phyloP scores from a whole-genome alignment of 2,797 vertebrate species.

The Galago senegalensis region DNA sequence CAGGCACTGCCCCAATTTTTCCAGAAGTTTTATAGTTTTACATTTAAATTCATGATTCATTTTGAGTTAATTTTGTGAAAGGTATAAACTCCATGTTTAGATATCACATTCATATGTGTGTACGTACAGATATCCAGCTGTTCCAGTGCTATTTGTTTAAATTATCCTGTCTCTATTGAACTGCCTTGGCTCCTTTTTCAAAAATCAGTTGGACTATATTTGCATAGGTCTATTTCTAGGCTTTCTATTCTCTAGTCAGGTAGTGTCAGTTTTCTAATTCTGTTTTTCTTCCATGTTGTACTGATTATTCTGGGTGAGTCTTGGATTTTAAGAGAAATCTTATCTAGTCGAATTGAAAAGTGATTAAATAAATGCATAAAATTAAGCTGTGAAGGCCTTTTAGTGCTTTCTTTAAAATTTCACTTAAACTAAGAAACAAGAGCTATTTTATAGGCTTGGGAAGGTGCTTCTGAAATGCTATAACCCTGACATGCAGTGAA shows the following conservation, averaged over 20 bases:
- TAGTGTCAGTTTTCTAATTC: neutral
- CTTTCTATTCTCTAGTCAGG: neutral
- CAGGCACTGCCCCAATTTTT: neutral
- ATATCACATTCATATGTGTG: neutral
- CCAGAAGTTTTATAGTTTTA: neutral
- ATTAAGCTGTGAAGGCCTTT: neutral
- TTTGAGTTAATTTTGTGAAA: neutral
- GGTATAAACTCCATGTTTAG: neutral
- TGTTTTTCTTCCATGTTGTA: neutral
- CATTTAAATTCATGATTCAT: neutral
- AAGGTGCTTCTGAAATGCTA: constrained; percentile 15
- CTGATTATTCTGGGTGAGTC: neutral
- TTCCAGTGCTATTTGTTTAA: neutral
- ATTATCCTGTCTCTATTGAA: neutral
- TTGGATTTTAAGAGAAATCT: neutral
- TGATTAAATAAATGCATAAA: constrained; percentile 28
- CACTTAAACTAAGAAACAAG: neutral
- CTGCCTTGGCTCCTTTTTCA: neutral
- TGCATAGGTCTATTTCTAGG: neutral
- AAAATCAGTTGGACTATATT: neutral
- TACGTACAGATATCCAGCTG: neutral
- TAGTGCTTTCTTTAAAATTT: constrained; percentile 5
- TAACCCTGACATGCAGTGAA: neutral
- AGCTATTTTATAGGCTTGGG: neutral
- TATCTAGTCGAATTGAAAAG: neutral